Evolutionary conservation across 2,888 invertebrate genomes (phyloP), one percentile per base, ranked within the genome.

Genomic region (Luperina testacea): DNA sequence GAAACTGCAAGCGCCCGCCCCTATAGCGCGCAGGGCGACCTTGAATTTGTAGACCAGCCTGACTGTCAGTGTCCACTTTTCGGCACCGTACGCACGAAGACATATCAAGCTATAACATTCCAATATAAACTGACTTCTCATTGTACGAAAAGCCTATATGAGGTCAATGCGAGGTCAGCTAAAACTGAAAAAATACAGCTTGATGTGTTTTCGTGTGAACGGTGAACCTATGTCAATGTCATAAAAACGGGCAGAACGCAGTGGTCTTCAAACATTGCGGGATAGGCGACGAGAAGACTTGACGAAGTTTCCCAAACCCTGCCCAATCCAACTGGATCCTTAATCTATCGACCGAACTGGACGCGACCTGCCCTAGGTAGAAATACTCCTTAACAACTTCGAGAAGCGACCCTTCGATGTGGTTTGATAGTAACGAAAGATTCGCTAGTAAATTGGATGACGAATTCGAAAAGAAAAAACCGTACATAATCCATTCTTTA

Each of bases 401-500:
- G 7, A 61, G 61, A 61, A 61, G 27, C 61, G 27, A 27, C 61
- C 27, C 27, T 27, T 61, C 0, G 27, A 61, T 61, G 61, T 61
- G 15, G 61, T 27, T 27, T 61, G 27, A 6, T 57, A 57, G 9
- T 57, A 75, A 81, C 61, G 75, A 75, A 68, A 63, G 27, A 73
- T 65, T 24, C 9, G 9, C 45, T 38, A n/a, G 53, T 53, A 45
- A 45, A 75, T 53, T 63, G 24, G 27, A 75, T 69, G 81, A 75
- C 68, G 38, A 82, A 71, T 48, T n/a, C 2, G 24, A 71, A 81
- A 78, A 82, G 77, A 77, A 82, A 81, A 82, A 77, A 45, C n/a
- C 45, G 68, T 42, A 38, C 80, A 81, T 74, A 77, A 78, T 75
- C 78, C 75, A 76, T 82, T 53, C 75, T 80, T 82, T 88, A 90